Evolutionary conservation across 2,888 invertebrate genomes (phyloP), one percentile per base, ranked within the genome.

Genomic region (Cephonodes hylas): DNA sequence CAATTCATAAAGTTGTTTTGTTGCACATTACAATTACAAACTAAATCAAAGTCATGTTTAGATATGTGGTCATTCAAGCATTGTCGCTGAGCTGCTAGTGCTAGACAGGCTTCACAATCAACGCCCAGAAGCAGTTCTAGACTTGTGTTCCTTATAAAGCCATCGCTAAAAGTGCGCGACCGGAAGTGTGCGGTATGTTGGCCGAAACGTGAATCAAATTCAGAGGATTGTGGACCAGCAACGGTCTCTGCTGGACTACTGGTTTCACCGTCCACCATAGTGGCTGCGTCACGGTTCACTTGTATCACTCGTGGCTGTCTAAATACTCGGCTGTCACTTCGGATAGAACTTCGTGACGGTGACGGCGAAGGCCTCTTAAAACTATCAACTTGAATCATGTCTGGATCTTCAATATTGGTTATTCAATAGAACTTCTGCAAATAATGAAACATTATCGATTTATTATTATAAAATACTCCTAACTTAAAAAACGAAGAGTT

Each of bases 81-180:
- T 65, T 88, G 88, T 67, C 85, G 75, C 66, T 89, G 89, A 25
- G 91, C 84, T 13, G 91, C 91, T 48, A 93, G 77, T 7, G 92
- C 91, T 56, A 91, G 84, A 62, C 93, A 93, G 57, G 93, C 91
- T 69, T 93, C 93, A 68, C 93, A 93, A 67, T 93, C 92, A 20
- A 92, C 91, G n/a, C 93, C 93, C 2, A 93, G 86, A 3, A 93
- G 79, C 1, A 93, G 84, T 67, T 93, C 93, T 25, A 93, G 88
- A 71, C 93, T 93, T 42, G 91, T 89, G 72, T 93, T 93, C 65
- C 91, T 81, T 64, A 93, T 86, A 72, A 93, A 93, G 58, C 93
- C 93, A 63, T 93, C 93, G 69, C 93, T 93, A 71, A 93, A 91
- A 3, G 93, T 93, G 22, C 93, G 84, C 7, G 93, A 92, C 59